A percentile compares a stretch with the other conserved stretches of the same genome.
Conservation (phyloP, 2,113 vertebrate genomes). For the Hemichromis elongatus region DNA sequence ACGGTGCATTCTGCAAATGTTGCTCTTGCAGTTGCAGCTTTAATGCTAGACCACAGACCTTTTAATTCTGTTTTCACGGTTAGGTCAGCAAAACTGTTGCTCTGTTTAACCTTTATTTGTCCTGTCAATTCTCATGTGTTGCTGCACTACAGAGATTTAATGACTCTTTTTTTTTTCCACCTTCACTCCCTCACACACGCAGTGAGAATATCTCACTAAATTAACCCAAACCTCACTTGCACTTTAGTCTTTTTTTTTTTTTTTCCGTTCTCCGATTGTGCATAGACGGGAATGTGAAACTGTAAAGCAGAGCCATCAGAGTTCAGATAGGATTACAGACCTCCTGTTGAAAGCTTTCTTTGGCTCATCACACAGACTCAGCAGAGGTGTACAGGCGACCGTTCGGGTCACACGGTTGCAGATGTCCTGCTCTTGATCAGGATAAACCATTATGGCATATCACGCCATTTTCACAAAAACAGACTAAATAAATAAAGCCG, state of each 20-base stretch:
- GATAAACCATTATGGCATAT: conserved; percentile 9
- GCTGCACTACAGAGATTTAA: neutral
- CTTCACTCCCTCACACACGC: neutral
- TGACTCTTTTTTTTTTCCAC: neutral
- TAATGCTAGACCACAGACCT: conserved; percentile 12
- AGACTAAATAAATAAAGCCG: neutral
- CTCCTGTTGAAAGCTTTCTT: conserved; percentile 21
- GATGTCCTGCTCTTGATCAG: conserved; percentile 1
- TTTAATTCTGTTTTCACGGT: conserved; percentile 37
- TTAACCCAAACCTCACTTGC: neutral
- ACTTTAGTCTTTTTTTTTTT: neutral
- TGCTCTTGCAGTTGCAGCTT: conserved; percentile 17
- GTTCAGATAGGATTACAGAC: conserved; percentile 29
- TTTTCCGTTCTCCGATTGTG: neutral
- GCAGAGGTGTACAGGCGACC: neutral
- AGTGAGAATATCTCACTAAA: neutral
- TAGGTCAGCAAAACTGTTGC: conserved; percentile 6
- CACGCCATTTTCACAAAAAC: neutral
- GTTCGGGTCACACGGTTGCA: neutral
- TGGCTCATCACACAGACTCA: conserved; percentile 16
- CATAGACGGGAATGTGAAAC: neutral
- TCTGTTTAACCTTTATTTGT: conserved; percentile 22
- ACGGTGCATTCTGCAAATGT: conserved; percentile 28
- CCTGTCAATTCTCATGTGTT: neutral
- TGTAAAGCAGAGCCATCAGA: neutral